A percentile compares a stretch with the other conserved stretches of the same genome.
phyloP scores from a whole-genome alignment of 2,113 vertebrate genomes.

The Megaceryle torquata region DNA sequence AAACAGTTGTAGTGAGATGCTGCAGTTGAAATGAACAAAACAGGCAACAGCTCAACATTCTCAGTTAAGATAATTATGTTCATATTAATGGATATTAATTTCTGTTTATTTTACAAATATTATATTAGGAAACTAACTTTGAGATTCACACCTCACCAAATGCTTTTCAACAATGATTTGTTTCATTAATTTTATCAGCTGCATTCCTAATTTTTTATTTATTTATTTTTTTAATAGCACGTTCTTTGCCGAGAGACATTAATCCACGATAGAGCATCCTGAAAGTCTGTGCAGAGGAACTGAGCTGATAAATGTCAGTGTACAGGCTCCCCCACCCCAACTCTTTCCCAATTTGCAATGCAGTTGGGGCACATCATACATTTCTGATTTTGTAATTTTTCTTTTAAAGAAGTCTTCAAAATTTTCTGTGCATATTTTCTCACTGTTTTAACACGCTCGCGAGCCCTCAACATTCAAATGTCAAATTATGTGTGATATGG shows the following conservation, averaged over 20 bases:
- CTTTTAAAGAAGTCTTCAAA: background rate
- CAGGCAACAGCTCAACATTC: slow-evolving; percentile 52
- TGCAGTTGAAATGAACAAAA: slow-evolving; percentile 61
- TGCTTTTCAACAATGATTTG: slow-evolving; percentile 57
- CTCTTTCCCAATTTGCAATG: background rate
- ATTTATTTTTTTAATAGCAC: background rate
- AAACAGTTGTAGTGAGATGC: background rate
- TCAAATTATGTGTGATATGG: background rate
- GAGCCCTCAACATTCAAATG: background rate
- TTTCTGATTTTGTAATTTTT: background rate
- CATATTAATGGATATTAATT: slow-evolving; percentile 63
- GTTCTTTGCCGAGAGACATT: slow-evolving; percentile 16
- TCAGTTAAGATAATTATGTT: slow-evolving; percentile 56
- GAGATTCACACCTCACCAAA: slow-evolving; percentile 63
- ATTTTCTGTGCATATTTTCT: slow-evolving; percentile 8
- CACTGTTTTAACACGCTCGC: background rate
- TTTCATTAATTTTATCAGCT: slow-evolving; percentile 58
- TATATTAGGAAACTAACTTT: slow-evolving; percentile 33
- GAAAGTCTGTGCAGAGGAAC: background rate
- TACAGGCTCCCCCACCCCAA: background rate
- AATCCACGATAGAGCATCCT: background rate
- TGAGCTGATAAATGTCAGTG: background rate
- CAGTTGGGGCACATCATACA: background rate
- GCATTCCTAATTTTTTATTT: background rate
- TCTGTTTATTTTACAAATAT: slow-evolving; percentile 65